Base-by-base conservation (phyloP, 35 echinoderm and acorn worm genomes). In the Hemicentrotus pulcherrimus region DNA sequence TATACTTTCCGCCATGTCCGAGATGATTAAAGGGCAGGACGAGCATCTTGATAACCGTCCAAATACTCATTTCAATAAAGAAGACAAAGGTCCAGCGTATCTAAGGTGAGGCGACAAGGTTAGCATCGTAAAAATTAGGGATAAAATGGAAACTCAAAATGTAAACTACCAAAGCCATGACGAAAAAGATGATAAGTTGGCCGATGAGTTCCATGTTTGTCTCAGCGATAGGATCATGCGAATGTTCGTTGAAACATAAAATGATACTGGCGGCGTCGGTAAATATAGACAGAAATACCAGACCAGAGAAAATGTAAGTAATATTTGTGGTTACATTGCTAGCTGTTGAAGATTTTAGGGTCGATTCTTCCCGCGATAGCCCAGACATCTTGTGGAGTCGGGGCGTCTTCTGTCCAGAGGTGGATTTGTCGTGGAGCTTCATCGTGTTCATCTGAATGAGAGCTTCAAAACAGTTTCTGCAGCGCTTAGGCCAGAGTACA, bases 201-300 rank as follows among this genome's bases (percentile, higher is more conserved):
- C 65, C 65, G 22, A 78, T 78, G 28, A 78, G 65, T 78, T 78
- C 65, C 28, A 28, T 78, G 22, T 78, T 78, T 28, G 65, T n/a
- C 1, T 78, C 65, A 28, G 65, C 65, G 65, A n/a, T 28, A 78
- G 65, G 22, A 7, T 78, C 19, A 28, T 78, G 24, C 28, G 65
- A 78, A 78, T 78, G 65, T 78, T 78, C 65, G 65, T 78, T 78
- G 65, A 78, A 78, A 78, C 65, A 78, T 78, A 78, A n/a, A 28
- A 28, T n/a, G 65, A 78, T 28, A n/a, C 65, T 78, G 28, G 19
- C 65, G 18, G 65, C 19, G 65, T 78, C 65, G 28, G 4, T 78
- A 8, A 78, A 28, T 7, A 78, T 22, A 78, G 65, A 78, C 19
- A 78, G 7, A 7, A 78, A 78, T 78, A 78, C 65, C 65, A 78